Conservation (phyloP, 1,140 invertebrate species). For the Lucilia sericata region DNA sequence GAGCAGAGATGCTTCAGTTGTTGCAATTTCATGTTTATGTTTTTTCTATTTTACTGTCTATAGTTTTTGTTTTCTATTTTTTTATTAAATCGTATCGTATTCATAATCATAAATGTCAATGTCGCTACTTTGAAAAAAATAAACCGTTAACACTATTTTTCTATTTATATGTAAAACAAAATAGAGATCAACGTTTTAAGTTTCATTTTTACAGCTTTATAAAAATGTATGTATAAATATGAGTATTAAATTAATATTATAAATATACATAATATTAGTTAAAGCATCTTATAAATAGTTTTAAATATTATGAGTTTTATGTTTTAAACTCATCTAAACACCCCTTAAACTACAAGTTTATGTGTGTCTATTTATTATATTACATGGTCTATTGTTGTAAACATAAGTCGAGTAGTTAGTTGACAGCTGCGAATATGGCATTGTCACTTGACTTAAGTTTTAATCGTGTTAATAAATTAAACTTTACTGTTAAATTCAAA, state of each 20-base stretch:
- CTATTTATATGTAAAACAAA: not conserved
- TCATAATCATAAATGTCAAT: constrained; percentile 6
- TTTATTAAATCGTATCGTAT: not conserved
- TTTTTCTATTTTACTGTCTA: not conserved
- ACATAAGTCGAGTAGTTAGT: not conserved
- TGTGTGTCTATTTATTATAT: too few species aligned
- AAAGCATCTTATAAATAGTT: not conserved
- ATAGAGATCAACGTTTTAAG: not conserved
- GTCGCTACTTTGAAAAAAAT: not conserved
- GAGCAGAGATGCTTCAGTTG: too few species aligned
- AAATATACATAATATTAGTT: not conserved
- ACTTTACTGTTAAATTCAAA: not conserved
- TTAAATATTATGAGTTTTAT: not conserved
- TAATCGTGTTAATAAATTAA: not conserved
- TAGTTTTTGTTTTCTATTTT: not conserved
- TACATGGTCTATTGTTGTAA: not conserved
- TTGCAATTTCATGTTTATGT: too few species aligned
- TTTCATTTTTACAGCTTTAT: not conserved
- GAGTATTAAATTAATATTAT: too few species aligned
- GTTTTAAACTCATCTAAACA: not conserved
- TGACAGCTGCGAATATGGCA: not conserved
- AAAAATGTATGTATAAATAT: not conserved
- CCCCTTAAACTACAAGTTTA: too few species aligned
- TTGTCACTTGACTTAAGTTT: constrained; percentile 20
- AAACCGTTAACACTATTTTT: constrained; percentile 19